These are phyloP conservation scores for Sussaba pulchella DNA, from an alignment of 2,888 invertebrate genomes.

Conservation along the genomic window DNA sequence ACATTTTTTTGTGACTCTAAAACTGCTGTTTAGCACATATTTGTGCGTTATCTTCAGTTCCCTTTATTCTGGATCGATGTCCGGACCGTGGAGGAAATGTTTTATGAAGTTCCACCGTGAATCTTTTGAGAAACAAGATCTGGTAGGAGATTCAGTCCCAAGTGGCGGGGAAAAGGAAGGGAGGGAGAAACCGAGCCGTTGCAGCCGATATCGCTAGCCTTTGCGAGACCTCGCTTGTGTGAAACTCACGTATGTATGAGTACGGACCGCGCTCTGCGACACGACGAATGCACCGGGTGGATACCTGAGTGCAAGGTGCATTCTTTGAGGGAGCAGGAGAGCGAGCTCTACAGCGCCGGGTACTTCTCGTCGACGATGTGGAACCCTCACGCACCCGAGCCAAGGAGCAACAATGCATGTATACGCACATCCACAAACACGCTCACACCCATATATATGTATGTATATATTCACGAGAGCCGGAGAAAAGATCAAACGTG, in stretches of 20 bases:
- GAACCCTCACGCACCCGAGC: constrained; percentile 50
- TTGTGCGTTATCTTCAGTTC: constrained; percentile 1
- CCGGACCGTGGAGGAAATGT: constrained; percentile 3
- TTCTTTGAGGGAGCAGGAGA: constrained; percentile 71
- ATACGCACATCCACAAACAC: constrained; percentile 34
- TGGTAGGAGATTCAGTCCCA: constrained; percentile 31
- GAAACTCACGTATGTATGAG: neutral
- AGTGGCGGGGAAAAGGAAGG: constrained; percentile 19
- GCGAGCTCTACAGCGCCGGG: constrained; percentile 27
- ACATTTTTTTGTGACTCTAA: neutral
- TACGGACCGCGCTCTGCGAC: constrained; percentile 17
- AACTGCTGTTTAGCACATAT: neutral
- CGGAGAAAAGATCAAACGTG: constrained; percentile 71
- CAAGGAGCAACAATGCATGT: constrained; percentile 24
- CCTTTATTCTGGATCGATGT: neutral
- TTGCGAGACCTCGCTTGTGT: neutral
- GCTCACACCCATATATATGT: constrained; percentile 10
- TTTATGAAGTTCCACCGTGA: constrained; percentile 28
- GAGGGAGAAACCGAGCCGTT: constrained; percentile 38
- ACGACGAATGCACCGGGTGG: constrained; percentile 56
- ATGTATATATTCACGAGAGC: constrained; percentile 52
- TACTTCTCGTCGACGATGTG: constrained; percentile 47
- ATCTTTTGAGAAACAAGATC: constrained; percentile 46
- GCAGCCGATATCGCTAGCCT: constrained; percentile 7
- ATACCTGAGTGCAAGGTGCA: constrained; percentile 75